These are phyloP conservation scores for Melinaea marsaeus DNA, from an alignment of 2,888 invertebrate species.

Conservation along the genomic window DNA sequence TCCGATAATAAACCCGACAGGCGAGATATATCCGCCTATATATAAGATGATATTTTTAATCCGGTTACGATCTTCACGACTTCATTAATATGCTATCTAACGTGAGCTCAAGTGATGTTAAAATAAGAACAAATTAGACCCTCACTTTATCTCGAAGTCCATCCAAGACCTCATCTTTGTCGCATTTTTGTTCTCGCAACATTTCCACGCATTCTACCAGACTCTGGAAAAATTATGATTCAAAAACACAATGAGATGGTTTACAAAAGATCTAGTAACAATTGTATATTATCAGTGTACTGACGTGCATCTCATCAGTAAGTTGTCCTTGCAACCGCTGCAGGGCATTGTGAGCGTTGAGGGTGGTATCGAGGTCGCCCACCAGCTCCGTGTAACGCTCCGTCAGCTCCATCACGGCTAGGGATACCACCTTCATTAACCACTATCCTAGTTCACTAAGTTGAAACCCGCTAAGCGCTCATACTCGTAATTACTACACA, in stretches of 20 bases:
- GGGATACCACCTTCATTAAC: neutral
- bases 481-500: neutral
- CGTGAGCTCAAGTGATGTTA: neutral
- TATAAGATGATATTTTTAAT: neutral
- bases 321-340: constrained; percentile 43
- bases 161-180: constrained; percentile 62
- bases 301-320: constrained; percentile 48
- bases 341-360: constrained; percentile 44
- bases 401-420: constrained; percentile 57
- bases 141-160: constrained; percentile 61
- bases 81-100: neutral
- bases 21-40: constrained; percentile 51
- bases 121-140: neutral
- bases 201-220: constrained; percentile 55
- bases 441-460: neutral
- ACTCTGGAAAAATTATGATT: constrained; percentile 38
- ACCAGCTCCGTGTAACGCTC: constrained; percentile 50
- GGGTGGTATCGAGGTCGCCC: constrained; percentile 44
- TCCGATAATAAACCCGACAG: constrained; percentile 52
- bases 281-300: constrained; percentile 7
- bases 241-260: neutral
- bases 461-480: neutral
- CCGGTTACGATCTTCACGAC: neutral
- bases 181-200: constrained; percentile 62
- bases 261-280: too few species aligned